Conservation (phyloP, 2,888 invertebrate species). For the Norana najaformis region DNA sequence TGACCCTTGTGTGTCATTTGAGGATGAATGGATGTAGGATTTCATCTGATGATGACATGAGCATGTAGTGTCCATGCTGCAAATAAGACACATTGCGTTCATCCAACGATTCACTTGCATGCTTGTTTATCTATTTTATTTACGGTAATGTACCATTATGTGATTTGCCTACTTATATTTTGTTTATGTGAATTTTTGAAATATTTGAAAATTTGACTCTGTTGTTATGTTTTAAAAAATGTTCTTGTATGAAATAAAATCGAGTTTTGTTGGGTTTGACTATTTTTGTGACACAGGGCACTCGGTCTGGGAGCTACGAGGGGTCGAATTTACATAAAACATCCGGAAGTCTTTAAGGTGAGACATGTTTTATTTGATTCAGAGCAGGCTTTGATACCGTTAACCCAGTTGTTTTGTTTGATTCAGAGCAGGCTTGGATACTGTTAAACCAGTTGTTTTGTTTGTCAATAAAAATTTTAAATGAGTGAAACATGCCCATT, state of each 20-base stretch:
- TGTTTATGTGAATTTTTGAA: background rate
- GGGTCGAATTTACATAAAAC: conserved; percentile 76
- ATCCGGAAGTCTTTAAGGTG: conserved; percentile 74
- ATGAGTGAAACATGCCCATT: background rate
- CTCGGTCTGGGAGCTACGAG: conserved; percentile 77
- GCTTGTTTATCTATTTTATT: background rate
- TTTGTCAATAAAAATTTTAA: background rate
- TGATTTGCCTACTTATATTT: background rate
- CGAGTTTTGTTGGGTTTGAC: background rate
- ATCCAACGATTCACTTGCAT: background rate
- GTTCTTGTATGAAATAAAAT: too few relatives aligned
- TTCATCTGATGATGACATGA: too few relatives aligned
- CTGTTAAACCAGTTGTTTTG: background rate
- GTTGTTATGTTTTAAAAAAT: background rate
- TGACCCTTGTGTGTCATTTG: too few relatives aligned
- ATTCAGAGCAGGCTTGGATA: background rate
- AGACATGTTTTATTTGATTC: background rate
- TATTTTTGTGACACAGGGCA: conserved; percentile 54
- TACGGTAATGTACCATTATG: background rate
- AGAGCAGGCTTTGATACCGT: background rate
- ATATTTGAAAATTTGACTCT: background rate
- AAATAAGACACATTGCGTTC: too few relatives aligned
- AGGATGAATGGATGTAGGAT: too few relatives aligned
- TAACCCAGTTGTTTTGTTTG: background rate
- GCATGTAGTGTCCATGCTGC: too few relatives aligned